Conservation (phyloP, 2,888 invertebrate species). For the Aphodius sticticus region DNA sequence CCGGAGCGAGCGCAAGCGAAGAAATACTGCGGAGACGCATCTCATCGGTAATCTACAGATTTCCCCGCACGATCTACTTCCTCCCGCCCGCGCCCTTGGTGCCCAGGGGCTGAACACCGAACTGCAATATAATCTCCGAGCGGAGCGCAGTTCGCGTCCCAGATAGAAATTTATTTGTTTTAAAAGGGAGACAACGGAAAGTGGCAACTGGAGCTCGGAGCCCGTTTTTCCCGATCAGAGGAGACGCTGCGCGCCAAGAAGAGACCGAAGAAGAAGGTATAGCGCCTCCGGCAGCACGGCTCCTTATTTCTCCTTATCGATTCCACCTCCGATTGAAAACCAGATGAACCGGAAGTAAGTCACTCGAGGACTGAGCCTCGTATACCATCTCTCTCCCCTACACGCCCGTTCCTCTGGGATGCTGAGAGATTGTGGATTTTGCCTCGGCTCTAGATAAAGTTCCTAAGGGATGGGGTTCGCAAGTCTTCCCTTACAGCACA, state of each 20-base stretch:
- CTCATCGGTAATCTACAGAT: constrained; percentile 4
- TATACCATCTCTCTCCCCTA: constrained; percentile 11
- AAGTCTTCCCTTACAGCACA: not conserved
- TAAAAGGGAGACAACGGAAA: constrained; percentile 10
- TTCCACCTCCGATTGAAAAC: constrained; percentile 58
- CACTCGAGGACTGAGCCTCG: constrained; percentile 29
- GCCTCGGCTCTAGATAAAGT: not conserved
- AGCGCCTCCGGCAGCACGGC: constrained; percentile 6
- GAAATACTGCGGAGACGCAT: not conserved
- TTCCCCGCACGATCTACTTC: constrained; percentile 4
- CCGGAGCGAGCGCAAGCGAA: not conserved
- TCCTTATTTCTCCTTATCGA: constrained; percentile 49
- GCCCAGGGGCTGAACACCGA: constrained; percentile 26
- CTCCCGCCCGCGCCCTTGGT: not conserved
- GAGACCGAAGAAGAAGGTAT: not conserved
- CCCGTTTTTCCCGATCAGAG: constrained; percentile 4
- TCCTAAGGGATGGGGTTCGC: not conserved
- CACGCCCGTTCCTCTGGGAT: constrained; percentile 4
- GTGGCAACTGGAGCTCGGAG: not conserved
- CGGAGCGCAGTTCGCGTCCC: not conserved
- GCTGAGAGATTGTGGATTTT: not conserved
- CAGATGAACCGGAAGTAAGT: constrained; percentile 59
- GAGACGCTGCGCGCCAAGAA: not conserved
- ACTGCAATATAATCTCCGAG: constrained; percentile 28
- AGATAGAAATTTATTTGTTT: constrained; percentile 24